phyloP scores from a whole-genome alignment of 2,888 invertebrate genomes.

The Phragmatobia fuliginosa region DNA sequence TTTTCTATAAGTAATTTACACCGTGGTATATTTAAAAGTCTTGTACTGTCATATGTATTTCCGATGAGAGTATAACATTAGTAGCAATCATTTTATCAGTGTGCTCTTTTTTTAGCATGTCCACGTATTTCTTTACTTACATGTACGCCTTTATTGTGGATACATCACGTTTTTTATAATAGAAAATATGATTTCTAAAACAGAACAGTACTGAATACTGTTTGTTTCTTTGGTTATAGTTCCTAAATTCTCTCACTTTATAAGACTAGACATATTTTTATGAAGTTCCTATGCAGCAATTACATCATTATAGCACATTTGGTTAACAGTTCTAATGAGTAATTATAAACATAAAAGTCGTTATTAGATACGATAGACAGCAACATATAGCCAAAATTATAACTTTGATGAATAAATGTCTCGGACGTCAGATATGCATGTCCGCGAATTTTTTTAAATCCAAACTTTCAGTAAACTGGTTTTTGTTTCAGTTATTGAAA shows the following conservation, averaged over 20 bases:
- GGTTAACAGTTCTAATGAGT: too few relatives aligned
- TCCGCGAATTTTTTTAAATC: too few relatives aligned
- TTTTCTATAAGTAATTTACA: too few relatives aligned
- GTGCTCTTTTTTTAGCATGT: background rate
- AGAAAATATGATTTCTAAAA: background rate
- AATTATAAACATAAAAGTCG: too few relatives aligned
- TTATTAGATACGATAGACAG: too few relatives aligned
- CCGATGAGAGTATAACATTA: background rate
- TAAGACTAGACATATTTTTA: conserved; percentile 2
- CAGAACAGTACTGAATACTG: background rate
- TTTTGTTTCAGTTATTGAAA: too few relatives aligned
- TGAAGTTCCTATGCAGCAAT: background rate
- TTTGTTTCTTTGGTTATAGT: background rate
- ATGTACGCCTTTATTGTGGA: background rate
- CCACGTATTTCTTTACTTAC: too few relatives aligned
- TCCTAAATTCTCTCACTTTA: background rate
- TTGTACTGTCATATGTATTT: background rate
- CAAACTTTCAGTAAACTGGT: background rate
- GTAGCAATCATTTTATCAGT: background rate
- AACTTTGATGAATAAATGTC: too few relatives aligned
- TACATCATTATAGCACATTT: background rate
- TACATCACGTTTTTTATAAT: background rate
- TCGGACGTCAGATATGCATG: too few relatives aligned
- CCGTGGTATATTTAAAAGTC: too few relatives aligned
- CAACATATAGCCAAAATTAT: too few relatives aligned